Base-by-base conservation (phyloP, 2,113 vertebrate genomes). In the Paedocypris sp. region DNA sequence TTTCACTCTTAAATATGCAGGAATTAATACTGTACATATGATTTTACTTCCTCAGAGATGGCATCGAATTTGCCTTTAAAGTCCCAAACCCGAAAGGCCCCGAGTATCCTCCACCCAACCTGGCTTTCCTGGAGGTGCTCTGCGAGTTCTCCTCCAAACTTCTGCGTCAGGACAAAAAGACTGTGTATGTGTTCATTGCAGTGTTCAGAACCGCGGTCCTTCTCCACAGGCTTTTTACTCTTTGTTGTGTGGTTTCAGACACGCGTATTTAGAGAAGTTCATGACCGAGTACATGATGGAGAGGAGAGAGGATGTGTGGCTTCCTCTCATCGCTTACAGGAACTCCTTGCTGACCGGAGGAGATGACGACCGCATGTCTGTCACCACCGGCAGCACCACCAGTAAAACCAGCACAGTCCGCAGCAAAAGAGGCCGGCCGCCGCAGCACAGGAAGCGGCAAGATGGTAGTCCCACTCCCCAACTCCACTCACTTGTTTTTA, bases 11-110 rank as follows among this genome's bases (percentile, higher is more conserved):
- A 45, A 13, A 12, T 60, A 8, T 16, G 2, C 41, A 22, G 13
- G 19, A 36, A 50, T 18, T 32, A n/a, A 19, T 20, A 16, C 28
- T 3, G 36, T 54, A 10, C 2, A 2, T n/a, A n/a, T n/a, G n/a
- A n/a, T n/a, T n/a, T n/a, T n/a, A 15, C 5, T 49, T 4, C 35
- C 76, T 9, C 29, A 98, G 94, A 77, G 94, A 98, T 72, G 95
- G 95, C 46, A 98, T 98, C 74, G 95, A 98, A 75, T 98, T 98
- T 88, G 91, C 95, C 25, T 98, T 98, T 76, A 98, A 98, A 77
- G 95, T 93, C 60, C 93, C 90, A 75, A 98, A 97, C 83, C 91
- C 93, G 54, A 91, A 94, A 80, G 95, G 95, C 77, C 75, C 89
- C 57, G 95, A 98, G 70, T 94, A 90, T 66, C 94, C 95, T 48